Conservation (phyloP, 2,797 vertebrate genomes). For the Gymnodraco acuticeps region DNA sequence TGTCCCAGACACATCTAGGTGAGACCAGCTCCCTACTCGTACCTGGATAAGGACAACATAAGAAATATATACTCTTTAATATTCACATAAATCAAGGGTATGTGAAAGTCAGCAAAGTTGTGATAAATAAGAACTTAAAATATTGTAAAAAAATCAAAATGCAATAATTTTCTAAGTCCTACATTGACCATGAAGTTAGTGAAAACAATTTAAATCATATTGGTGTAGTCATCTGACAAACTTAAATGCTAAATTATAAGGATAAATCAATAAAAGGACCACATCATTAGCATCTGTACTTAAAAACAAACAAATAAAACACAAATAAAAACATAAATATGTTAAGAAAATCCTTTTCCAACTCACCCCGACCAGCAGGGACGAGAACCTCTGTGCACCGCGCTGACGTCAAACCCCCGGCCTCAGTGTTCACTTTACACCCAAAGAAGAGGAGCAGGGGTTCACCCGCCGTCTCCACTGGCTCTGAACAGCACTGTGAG, state of each 20-base stretch:
- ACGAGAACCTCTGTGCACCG: slow-evolving; percentile 77
- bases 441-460: slow-evolving; percentile 55
- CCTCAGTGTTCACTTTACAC: slow-evolving; percentile 54
- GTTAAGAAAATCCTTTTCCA: background rate
- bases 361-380: slow-evolving; percentile 91
- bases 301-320: background rate
- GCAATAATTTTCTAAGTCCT: background rate
- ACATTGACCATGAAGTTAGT: background rate
- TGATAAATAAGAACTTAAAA: background rate
- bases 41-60: slow-evolving; percentile 70
- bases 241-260: background rate
- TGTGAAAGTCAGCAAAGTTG: background rate
- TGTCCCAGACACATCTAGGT: slow-evolving; percentile 83
- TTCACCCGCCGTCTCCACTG: slow-evolving; percentile 54
- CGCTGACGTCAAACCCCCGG: slow-evolving; percentile 64
- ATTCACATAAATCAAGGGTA: background rate
- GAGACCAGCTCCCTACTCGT: slow-evolving; percentile 91
- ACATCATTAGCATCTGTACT: background rate
- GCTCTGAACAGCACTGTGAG: slow-evolving; percentile 68
- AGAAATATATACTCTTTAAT: background rate
- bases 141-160: background rate
- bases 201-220: background rate
- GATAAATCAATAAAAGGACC: background rate
- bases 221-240: background rate
- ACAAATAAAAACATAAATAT: background rate